Evolutionary conservation across 2,888 invertebrate genomes (phyloP), one percentile per base, ranked within the genome.

Genomic region (Melieria picta): DNA sequence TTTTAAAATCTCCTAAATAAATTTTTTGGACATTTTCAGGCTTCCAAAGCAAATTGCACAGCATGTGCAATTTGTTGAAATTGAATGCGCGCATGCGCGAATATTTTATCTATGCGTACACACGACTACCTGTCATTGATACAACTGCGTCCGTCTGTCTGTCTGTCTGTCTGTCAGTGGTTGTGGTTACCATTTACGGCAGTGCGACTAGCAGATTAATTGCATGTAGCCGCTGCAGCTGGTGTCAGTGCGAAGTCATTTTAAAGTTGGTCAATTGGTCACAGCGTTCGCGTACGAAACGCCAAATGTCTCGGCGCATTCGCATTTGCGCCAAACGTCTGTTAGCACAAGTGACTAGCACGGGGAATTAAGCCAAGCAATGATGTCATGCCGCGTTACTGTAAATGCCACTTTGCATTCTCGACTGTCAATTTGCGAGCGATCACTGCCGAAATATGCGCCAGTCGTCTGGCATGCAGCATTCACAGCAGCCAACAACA

Each of bases 141-240:
- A 56, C 45, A 50, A 11, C 43, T 45, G 50, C 13, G 16, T 67
- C 48, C 50, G 50, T 50, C 52, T 67, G 48, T 52, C 16, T 11
- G 58, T 45, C 13, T 61, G 43, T 50, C 61, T 11, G 58, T 45
- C 13, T 61, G 43, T 50, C 61, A 57, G 45, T 55, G 46, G 1
- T 30, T 30, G 30, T 16, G 11, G 42, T 63, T 74, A 71, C 76
- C 76, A 75, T 78, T 78, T 78, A 74, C 69, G 78, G 76, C 74
- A 71, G 75, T 74, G 75, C 68, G 73, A 75, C 76, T 78, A 74
- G 78, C 76, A 75, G 74, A 78, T 77, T 78, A 78, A 78, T 77
- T 77, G 74, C 75, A 74, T 74, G 71, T 66, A 75, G 61, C 30
- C 13, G 69, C 42, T 46, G 30, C 13, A 56, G 52, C 7, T 63